Percentiles rank a stretch among this genome's conserved stretches.
phyloP scores from a whole-genome alignment of 2,113 vertebrate species.

The Oreochromis aureus region DNA sequence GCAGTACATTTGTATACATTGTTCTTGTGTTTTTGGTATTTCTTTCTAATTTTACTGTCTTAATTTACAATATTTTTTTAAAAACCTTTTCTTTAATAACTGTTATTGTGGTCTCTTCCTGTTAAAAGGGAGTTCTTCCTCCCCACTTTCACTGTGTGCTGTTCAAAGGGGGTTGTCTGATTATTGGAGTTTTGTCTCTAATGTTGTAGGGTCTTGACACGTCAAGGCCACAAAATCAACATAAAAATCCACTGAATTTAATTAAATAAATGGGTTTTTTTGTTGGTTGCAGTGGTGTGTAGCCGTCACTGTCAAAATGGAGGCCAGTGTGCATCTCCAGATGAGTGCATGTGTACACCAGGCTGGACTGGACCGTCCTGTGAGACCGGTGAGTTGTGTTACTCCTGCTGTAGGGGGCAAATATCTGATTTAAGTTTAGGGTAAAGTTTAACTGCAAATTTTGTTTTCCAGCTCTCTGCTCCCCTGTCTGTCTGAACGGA shows the following conservation, averaged over 20 bases:
- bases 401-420: not conserved
- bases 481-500: conserved; percentile 69
- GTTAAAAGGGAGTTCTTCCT: not conserved
- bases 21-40: not conserved
- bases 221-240: not conserved
- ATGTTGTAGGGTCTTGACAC: not conserved
- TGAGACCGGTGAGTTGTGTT: conserved; percentile 66
- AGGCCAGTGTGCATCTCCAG: conserved; percentile 71
- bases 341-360: conserved; percentile 66
- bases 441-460: not conserved
- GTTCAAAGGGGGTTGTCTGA: not conserved
- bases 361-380: conserved; percentile 80
- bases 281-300: conserved; percentile 69
- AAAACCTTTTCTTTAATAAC: not conserved
- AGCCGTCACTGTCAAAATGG: conserved; percentile 78
- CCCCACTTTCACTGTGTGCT: not conserved
- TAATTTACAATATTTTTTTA: not conserved
- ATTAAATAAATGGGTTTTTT: not conserved
- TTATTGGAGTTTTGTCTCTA: not conserved
- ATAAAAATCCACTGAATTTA: not conserved
- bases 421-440: not conserved
- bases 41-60: not conserved
- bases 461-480: conserved; percentile 57
- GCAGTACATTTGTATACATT: not conserved
- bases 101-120: not conserved